These are phyloP conservation scores for Ageneiosus marmoratus DNA, from an alignment of 2,113 vertebrate genomes.

Conservation along the genomic window DNA sequence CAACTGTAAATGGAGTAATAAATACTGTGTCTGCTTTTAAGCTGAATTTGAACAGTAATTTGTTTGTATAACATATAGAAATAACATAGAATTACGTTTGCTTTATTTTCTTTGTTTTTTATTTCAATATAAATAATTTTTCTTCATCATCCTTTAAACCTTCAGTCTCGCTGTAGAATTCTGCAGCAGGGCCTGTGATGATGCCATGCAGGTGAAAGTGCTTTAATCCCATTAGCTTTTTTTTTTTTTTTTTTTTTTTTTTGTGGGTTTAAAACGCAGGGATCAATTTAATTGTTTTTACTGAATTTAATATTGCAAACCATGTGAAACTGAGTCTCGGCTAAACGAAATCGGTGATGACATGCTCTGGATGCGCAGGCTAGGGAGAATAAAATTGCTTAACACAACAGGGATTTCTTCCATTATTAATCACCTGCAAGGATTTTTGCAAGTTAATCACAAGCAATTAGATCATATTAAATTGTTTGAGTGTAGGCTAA, in stretches of 20 bases:
- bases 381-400: conserved; percentile 11
- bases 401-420: conserved; percentile 30
- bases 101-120: not conserved
- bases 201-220: not conserved
- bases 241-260: conserved; percentile 1
- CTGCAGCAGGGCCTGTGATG: not conserved
- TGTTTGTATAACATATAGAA: not conserved
- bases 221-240: conserved; percentile 11
- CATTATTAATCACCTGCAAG: conserved; percentile 41
- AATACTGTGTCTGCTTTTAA: not conserved
- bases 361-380: not conserved
- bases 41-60: not conserved
- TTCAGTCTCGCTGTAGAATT: not conserved
- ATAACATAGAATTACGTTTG: not conserved
- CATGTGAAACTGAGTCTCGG: not conserved
- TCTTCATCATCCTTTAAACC: not conserved
- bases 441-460: conserved; percentile 18
- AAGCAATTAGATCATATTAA: too few species aligned
- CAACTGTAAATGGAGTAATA: not conserved
- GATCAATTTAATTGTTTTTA: conserved; percentile 13
- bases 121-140: not conserved
- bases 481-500: not conserved
- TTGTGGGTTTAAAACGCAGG: too few species aligned
- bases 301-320: not conserved
- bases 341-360: not conserved